Conservation (phyloP, 2,888 invertebrate species). For the Nycteola revayana region DNA sequence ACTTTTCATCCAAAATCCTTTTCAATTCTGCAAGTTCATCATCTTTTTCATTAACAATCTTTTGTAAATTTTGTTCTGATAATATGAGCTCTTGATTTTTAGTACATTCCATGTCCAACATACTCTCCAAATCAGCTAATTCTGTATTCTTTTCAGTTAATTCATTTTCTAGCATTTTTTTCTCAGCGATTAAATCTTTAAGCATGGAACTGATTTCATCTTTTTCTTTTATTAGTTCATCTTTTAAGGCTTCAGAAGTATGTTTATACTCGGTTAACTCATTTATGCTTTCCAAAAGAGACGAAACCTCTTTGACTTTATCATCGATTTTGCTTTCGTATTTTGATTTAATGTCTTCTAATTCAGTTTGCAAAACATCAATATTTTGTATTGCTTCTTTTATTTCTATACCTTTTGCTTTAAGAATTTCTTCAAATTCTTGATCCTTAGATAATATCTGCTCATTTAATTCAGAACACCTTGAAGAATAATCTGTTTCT, state of each 20-base stretch:
- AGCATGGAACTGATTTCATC: slow-evolving; percentile 27
- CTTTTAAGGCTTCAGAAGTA: slow-evolving; percentile 21
- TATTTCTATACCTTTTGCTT: slow-evolving; percentile 49
- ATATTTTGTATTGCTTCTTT: slow-evolving; percentile 46
- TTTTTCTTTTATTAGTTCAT: slow-evolving; percentile 33
- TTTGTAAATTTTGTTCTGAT: slow-evolving; percentile 35
- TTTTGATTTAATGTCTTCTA: slow-evolving; percentile 34
- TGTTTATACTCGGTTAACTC: slow-evolving; percentile 35
- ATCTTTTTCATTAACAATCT: slow-evolving; percentile 32
- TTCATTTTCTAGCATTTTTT: slow-evolving; percentile 21
- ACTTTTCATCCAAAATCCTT: slow-evolving; percentile 36
- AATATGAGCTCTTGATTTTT: slow-evolving; percentile 37
- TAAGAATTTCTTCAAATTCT: slow-evolving; percentile 43
- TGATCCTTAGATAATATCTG: slow-evolving; percentile 41
- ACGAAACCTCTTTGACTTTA: slow-evolving; percentile 33
- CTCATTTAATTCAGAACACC: slow-evolving; percentile 44
- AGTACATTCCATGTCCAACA: slow-evolving; percentile 34
- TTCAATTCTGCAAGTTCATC: slow-evolving; percentile 37
- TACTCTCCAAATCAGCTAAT: slow-evolving; percentile 31
- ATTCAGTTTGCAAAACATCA: slow-evolving; percentile 35
- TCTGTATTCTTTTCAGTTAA: slow-evolving; percentile 33
- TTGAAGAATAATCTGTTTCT: slow-evolving; percentile 38
- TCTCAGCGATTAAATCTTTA: slow-evolving; percentile 27
- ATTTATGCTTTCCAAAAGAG: slow-evolving; percentile 38
- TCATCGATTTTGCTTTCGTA: slow-evolving; percentile 37